phyloP scores from a whole-genome alignment of 1,140 invertebrate species.

The Bombus huntii region DNA sequence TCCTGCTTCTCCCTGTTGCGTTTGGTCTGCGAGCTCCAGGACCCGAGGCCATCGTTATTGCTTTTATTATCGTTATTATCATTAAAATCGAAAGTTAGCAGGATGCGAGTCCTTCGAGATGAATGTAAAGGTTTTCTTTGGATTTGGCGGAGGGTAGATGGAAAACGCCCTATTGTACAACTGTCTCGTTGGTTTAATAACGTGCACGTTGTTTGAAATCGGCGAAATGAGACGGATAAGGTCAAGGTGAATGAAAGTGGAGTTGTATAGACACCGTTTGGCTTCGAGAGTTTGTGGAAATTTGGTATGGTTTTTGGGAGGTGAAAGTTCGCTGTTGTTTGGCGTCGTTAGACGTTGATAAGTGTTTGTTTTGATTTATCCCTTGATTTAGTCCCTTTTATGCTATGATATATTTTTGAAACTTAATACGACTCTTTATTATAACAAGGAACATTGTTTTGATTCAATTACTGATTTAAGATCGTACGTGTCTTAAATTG shows the following conservation, averaged over 20 bases:
- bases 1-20: neutral
- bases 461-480: neutral
- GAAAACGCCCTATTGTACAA: conserved; percentile 3
- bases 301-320: neutral
- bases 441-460: neutral
- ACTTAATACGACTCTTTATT: too few species aligned
- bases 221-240: neutral
- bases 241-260: conserved; percentile 5
- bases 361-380: neutral
- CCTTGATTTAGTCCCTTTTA: too few species aligned
- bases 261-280: neutral
- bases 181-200: neutral
- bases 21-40: neutral
- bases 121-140: neutral
- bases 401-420: too few species aligned
- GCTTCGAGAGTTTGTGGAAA: neutral
- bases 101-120: neutral
- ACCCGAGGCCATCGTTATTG: conserved; percentile 54
- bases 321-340: too few species aligned
- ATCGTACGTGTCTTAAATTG: neutral
- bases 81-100: conserved; percentile 52
- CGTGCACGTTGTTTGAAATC: neutral
- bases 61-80: conserved; percentile 63
- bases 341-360: neutral
- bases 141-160: neutral